phyloP scores from a whole-genome alignment of 2,888 invertebrate genomes.

The Acleris sparsana region DNA sequence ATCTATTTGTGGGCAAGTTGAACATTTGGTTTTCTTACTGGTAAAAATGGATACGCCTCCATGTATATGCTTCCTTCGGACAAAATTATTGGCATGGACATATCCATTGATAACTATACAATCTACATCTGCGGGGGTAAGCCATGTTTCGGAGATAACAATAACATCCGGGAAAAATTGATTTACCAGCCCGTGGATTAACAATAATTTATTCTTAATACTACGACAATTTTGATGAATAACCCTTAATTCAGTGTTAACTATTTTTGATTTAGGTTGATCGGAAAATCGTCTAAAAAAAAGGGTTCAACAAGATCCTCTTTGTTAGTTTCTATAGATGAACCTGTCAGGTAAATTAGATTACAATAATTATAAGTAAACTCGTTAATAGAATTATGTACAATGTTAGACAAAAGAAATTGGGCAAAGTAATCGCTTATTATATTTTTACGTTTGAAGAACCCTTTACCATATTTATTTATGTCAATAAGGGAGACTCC shows the following conservation, averaged over 20 bases:
- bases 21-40: neutral
- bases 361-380: neutral
- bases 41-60: slow-evolving; percentile 9
- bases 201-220: slow-evolving; percentile 7
- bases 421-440: no score
- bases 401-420: no score
- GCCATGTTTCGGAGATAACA: slow-evolving; percentile 10
- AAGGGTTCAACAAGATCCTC: neutral
- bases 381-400: neutral
- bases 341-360: neutral
- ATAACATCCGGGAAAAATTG: slow-evolving; percentile 8
- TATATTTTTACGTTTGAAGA: no score
- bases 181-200: neutral
- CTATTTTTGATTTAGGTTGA: neutral
- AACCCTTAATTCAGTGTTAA: neutral
- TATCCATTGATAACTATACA: slow-evolving; percentile 2
- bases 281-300: neutral
- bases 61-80: slow-evolving; percentile 3
- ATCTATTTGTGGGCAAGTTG: neutral
- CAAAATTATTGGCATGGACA: slow-evolving; percentile 2
- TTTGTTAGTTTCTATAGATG: neutral
- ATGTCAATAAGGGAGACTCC: neutral
- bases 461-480: no score
- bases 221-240: slow-evolving; percentile 4
- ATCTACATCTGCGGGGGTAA: neutral